Percentiles rank a stretch among this genome's conserved stretches.
phyloP scores from a whole-genome alignment of 2,113 vertebrate genomes.

The Cyprinodon tularosa region DNA sequence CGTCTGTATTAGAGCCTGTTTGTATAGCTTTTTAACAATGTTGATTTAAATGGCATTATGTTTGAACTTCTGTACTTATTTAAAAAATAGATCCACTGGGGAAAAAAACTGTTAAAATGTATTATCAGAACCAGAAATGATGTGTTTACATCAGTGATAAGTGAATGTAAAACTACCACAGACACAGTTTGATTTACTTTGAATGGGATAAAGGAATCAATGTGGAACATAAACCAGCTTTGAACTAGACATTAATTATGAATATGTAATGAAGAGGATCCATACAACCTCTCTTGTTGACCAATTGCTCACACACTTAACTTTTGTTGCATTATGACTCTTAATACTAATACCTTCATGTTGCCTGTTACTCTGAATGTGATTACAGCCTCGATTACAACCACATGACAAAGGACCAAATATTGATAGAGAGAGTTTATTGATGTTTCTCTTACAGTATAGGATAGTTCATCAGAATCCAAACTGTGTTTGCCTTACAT shows the following conservation, averaged over 20 bases:
- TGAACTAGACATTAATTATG: too few relatives aligned
- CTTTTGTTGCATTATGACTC: too few relatives aligned
- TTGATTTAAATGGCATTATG: too few relatives aligned
- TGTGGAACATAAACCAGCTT: background rate
- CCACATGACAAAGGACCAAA: background rate
- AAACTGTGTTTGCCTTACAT: conserved; percentile 39
- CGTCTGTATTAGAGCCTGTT: too few relatives aligned
- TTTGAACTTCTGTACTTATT: background rate
- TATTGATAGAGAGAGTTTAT: conserved; percentile 65
- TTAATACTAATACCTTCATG: too few relatives aligned
- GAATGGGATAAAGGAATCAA: background rate
- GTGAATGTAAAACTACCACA: background rate
- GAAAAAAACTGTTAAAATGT: too few relatives aligned
- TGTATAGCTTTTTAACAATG: too few relatives aligned
- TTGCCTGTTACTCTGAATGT: background rate
- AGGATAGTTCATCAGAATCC: conserved; percentile 44
- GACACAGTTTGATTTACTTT: background rate
- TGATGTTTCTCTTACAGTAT: conserved; percentile 61
- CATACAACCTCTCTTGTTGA: too few relatives aligned
- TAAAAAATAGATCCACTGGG: background rate
- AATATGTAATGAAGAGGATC: background rate
- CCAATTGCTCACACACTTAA: too few relatives aligned
- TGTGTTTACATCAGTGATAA: background rate
- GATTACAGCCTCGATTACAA: background rate
- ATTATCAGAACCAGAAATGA: too few relatives aligned